Percentiles rank a stretch among this genome's conserved stretches.
phyloP scores from a whole-genome alignment of 2,888 invertebrate genomes.

The Pyrocoelia pectoralis region DNA sequence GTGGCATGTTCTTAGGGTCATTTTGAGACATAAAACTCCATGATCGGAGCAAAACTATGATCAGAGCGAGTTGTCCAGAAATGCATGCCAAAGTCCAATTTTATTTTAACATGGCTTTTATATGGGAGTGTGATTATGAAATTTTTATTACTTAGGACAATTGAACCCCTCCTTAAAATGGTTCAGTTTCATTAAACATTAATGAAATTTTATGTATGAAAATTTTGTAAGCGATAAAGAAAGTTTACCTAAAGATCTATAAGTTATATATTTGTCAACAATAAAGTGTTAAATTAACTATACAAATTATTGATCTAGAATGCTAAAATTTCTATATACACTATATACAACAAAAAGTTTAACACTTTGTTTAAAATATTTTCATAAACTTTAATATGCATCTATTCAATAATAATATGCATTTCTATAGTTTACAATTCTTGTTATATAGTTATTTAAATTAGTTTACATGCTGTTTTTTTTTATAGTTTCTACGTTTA shows the following conservation, averaged over 20 bases:
- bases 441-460: conserved; percentile 25
- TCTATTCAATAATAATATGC: conserved; percentile 23
- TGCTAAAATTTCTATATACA: conserved; percentile 51
- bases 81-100: too few species aligned
- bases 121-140: too few species aligned
- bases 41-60: too few species aligned
- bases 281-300: conserved; percentile 56
- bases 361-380: conserved; percentile 52
- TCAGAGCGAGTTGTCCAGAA: too few species aligned
- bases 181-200: too few species aligned
- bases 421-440: conserved; percentile 17
- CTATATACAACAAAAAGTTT: conserved; percentile 52
- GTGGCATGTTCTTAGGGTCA: too few species aligned
- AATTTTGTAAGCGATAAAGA: too few species aligned
- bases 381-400: conserved; percentile 37
- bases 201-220: too few species aligned
- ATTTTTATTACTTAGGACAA: too few species aligned
- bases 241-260: conserved; percentile 46
- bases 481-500: conserved; percentile 19
- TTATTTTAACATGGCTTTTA: too few species aligned
- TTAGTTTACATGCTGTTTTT: conserved; percentile 19
- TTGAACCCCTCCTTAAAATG: too few species aligned
- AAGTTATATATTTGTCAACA: conserved; percentile 55
- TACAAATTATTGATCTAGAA: conserved; percentile 55
- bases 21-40: too few species aligned